Evolutionary conservation across 2,113 vertebrate species (phyloP).

Genomic region (Propithecus coquereli): DNA sequence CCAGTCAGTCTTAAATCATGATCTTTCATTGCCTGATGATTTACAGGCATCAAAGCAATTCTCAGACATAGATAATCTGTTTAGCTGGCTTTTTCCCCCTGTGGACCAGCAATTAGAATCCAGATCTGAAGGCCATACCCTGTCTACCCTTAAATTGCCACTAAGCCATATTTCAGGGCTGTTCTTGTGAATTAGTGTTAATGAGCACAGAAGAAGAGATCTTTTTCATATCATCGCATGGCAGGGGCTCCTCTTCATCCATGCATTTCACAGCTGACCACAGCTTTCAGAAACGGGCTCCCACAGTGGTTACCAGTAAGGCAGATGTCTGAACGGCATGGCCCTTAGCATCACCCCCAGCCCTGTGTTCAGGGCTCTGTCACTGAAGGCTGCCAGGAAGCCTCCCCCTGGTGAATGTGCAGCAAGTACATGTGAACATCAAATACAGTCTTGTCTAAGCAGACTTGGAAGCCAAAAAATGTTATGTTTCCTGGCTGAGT

Average conservation of each 20-base stretch:
- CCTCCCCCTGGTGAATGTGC: not conserved
- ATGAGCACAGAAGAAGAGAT: not conserved
- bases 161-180: not conserved
- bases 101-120: not conserved
- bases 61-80: not conserved
- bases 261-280: not conserved
- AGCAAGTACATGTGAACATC: not conserved
- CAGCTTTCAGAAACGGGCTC: not conserved
- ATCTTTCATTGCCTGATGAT: not conserved
- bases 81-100: not conserved
- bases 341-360: not conserved
- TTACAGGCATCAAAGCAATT: not conserved
- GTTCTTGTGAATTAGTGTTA: not conserved
- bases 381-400: not conserved
- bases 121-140: not conserved
- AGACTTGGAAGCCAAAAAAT: not conserved
- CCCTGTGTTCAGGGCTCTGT: not conserved
- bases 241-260: not conserved
- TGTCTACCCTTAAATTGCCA: not conserved
- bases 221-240: not conserved
- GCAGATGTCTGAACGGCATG: not conserved
- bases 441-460: not conserved
- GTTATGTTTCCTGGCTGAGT: not conserved
- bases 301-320: not conserved
- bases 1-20: not conserved